Evolutionary conservation across 2,888 invertebrate genomes (phyloP), one percentile per base, ranked within the genome.

Genomic region (Drepana falcataria): DNA sequence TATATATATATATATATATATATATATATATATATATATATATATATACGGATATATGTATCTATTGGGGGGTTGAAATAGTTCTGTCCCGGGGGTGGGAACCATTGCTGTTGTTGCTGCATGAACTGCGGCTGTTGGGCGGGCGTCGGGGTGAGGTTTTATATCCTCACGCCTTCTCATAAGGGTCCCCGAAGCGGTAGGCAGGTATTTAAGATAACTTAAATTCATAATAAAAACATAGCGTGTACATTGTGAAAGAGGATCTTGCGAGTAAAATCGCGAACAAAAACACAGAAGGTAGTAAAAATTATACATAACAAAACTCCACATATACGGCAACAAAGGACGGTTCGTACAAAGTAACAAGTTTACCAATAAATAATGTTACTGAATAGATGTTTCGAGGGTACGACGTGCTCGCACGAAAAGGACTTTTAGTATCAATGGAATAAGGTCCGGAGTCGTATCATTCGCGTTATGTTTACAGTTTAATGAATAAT

Each of bases 21-120:
- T 1, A 21, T 21, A 21, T 21, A 21, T 21, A 21, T 21, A 21
- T 21, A 21, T 21, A 21, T 21, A 21, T 21, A 21, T 21, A 21
- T 21, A 21, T 21, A 21, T 1, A 21, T 21, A 21, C n/a, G n/a
- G n/a, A 35, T 34, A 55, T 21, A 35, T 40, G 5, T 41, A 53
- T 44, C 35, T 35, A 48, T 48, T n/a, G 53, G 86, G 35, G 86
- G 91, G 63, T 87, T 88, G 74, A 91, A 91, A 64, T 88, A 91
- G 70, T 83, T 85, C 70, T 87, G 91, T 0, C 83, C 87, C 3
- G 87, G 88, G 59, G 91, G 91, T 57, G 84, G 92, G 73, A 91
- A 92, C 87, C 92, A 93, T 85, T 92, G 93, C 71, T 92, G 94
- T 83, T 81, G 94, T 73, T 93, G 93, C 63, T 92, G 89, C 83